Evolutionary conservation across 2,888 invertebrate genomes (phyloP).

Genomic region (Conomelus anceps): DNA sequence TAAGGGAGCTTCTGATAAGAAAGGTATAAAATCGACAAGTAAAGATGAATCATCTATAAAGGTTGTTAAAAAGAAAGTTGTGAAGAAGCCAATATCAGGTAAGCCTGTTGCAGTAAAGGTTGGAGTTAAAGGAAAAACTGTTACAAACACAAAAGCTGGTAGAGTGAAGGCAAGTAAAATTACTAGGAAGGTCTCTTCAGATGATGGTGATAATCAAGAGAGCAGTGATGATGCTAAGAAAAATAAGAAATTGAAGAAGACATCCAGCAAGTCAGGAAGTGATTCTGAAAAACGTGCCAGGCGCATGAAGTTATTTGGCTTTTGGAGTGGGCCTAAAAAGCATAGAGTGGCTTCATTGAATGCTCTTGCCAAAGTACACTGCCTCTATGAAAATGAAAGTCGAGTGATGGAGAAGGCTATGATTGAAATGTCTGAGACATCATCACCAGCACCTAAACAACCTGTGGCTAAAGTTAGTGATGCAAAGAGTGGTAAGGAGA

Average conservation of each 20-base stretch:
- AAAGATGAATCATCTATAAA: conserved; percentile 38
- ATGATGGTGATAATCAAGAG: conserved; percentile 26
- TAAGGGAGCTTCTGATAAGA: not conserved
- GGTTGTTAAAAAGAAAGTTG: conserved; percentile 45
- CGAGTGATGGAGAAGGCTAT: conserved; percentile 30
- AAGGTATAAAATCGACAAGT: not conserved
- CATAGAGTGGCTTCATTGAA: conserved; percentile 84
- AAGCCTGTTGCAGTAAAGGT: conserved; percentile 45
- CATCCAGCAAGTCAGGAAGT: conserved; percentile 37
- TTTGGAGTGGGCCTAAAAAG: conserved; percentile 61
- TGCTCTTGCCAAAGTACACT: conserved; percentile 83
- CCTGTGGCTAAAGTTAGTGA: conserved; percentile 30
- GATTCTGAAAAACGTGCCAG: conserved; percentile 38
- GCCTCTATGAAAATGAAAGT: conserved; percentile 78
- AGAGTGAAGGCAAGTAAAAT: conserved; percentile 28
- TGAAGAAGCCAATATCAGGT: conserved; percentile 47
- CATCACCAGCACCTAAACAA: conserved; percentile 26
- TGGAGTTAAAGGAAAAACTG: conserved; percentile 45
- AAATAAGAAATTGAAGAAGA: conserved; percentile 27
- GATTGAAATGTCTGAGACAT: conserved; percentile 27
- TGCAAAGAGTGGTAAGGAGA: conserved; percentile 25
- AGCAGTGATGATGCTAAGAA: conserved; percentile 31
- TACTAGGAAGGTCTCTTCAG: conserved; percentile 27
- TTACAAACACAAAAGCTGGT: conserved; percentile 33
- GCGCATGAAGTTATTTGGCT: conserved; percentile 24